These are phyloP conservation scores for Chromobotia macracanthus DNA, from an alignment of 2,797 vertebrate species.

Conservation along the genomic window DNA sequence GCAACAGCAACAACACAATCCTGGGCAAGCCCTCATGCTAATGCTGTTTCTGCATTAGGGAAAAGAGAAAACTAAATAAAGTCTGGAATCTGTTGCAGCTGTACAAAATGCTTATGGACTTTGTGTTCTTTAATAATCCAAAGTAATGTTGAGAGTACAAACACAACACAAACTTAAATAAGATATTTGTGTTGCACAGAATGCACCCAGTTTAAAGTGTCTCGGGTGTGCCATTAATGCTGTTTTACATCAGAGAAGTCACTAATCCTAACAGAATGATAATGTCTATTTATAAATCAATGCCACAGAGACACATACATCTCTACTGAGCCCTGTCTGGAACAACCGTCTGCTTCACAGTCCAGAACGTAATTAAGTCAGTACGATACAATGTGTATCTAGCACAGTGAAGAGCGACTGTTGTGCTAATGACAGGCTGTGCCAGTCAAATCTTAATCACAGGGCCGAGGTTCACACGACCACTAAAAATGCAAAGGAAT, in stretches of 20 bases:
- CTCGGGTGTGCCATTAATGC: not conserved
- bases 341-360: slow-evolving; percentile 14
- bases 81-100: too few relatives aligned
- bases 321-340: slow-evolving; percentile 24
- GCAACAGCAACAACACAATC: not conserved
- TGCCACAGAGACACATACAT: slow-evolving; percentile 6
- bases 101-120: too few relatives aligned
- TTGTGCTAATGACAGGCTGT: too few relatives aligned
- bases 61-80: not conserved
- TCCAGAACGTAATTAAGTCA: slow-evolving; percentile 42
- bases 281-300: slow-evolving; percentile 3
- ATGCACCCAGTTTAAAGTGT: not conserved
- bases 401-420: too few relatives aligned
- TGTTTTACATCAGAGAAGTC: slow-evolving; percentile 16
- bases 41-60: too few relatives aligned
- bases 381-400: slow-evolving; percentile 25
- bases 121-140: too few relatives aligned
- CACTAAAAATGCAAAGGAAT: slow-evolving; percentile 7
- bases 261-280: not conserved
- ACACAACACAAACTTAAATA: not conserved
- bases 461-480: not conserved
- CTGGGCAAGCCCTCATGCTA: too few relatives aligned
- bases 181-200: not conserved
- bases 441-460: slow-evolving; percentile 26
- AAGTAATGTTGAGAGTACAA: not conserved